Base-by-base conservation (phyloP, 2,888 invertebrate species). In the Agrochola macilenta region DNA sequence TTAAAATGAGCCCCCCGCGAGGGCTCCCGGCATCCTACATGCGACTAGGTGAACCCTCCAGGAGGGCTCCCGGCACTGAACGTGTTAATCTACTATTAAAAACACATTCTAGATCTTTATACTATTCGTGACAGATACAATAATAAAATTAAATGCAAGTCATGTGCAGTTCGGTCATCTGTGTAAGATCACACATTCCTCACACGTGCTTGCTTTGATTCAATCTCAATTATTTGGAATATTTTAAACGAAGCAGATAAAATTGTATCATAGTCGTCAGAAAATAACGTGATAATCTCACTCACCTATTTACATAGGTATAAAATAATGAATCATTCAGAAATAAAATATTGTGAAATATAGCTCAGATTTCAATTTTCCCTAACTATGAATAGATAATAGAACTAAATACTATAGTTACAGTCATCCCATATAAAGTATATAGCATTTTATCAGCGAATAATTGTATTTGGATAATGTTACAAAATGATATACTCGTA, bases 131-230 rank as follows among this genome's bases (percentile, higher is more conserved):
- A 39, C 23, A 12, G 26, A 82, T 68, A 63, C 54, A 60, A 83
- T 83, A 75, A 75, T 63, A 82, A 68, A 63, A 46, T 46, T 46
- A 49, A 84, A 69, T 70, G 74, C 69, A 70, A 66, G 65, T 70
- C 69, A 85, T 74, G 60, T 63, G 20, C 64, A 43, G 46, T 68
- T 78, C 5, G 23, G 39, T 39, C 5, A 39, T 35, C 35, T 4
- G 17, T 5, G 8, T 7, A 61, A 49, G 26, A 82, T 49, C 26
- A 69, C 68, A 52, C 39, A 78, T 43, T 68, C 66, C 20, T 26
- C 63, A 81, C 81, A 26, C 81, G 71, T 84, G 57, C n/a, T 23
- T 46, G n/a, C 12, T n/a, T 26, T 7, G 8, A 83, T 39, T 58
- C 14, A 54, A 39, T 60, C n/a, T 30, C 20, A 58, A 64, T 83